Evolutionary conservation across 1,140 invertebrate species (phyloP).

Genomic region (Branchinecta lindahli): DNA sequence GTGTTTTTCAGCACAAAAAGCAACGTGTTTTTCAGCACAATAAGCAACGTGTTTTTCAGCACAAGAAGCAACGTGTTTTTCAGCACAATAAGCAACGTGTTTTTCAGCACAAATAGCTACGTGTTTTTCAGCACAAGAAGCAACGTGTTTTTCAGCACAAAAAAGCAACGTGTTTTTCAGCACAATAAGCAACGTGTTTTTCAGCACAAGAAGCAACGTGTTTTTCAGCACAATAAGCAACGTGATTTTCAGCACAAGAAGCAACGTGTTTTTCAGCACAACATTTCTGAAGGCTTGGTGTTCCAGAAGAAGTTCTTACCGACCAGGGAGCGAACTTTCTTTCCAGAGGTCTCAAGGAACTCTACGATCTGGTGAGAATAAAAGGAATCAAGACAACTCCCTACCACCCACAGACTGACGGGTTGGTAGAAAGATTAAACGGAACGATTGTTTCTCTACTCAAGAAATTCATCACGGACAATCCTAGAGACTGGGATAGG

Average conservation of each 20-base stretch:
- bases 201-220: too few relatives aligned
- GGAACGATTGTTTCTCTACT: slow-evolving; percentile 23
- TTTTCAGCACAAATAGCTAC: too few relatives aligned
- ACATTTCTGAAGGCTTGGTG: slow-evolving; percentile 25
- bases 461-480: slow-evolving; percentile 9
- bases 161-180: too few relatives aligned
- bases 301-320: slow-evolving; percentile 25
- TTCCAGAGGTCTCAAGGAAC: slow-evolving; percentile 18
- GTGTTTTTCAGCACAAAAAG: too few relatives aligned
- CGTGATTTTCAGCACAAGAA: too few relatives aligned
- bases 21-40: too few relatives aligned
- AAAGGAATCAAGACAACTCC: slow-evolving; percentile 22
- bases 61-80: too few relatives aligned
- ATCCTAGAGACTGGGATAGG: background rate
- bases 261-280: background rate
- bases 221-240: too few relatives aligned
- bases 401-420: slow-evolving; percentile 20
- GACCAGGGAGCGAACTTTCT: slow-evolving; percentile 25
- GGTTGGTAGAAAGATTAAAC: slow-evolving; percentile 25
- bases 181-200: background rate
- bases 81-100: too few relatives aligned
- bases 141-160: too few relatives aligned
- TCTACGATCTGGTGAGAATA: slow-evolving; percentile 20
- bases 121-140: too few relatives aligned
- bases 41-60: too few relatives aligned